These are phyloP conservation scores for Butorides virescens DNA, from an alignment of 2,113 vertebrate genomes.

Conservation along the genomic window DNA sequence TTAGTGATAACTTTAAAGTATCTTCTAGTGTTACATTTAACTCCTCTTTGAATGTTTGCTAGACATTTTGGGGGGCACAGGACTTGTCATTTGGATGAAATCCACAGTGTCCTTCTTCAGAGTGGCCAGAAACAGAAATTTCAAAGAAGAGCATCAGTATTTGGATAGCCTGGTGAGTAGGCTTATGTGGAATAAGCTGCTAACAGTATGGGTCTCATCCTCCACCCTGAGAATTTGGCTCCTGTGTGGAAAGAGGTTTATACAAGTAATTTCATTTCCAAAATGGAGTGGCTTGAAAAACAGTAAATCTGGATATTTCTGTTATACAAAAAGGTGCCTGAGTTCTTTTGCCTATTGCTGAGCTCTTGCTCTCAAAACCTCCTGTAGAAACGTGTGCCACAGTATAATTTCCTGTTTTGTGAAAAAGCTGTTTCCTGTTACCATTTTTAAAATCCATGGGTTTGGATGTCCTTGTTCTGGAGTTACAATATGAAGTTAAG, in stretches of 20 bases:
- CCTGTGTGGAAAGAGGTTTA: background rate
- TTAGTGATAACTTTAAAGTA: background rate
- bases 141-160: background rate
- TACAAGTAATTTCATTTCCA: background rate
- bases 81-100: background rate
- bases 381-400: background rate
- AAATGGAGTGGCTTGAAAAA: background rate
- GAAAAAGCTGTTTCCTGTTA: background rate
- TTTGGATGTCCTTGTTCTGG: background rate
- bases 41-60: background rate
- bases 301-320: background rate
- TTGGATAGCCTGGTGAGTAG: background rate
- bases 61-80: background rate
- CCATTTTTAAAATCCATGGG: background rate
- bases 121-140: background rate
- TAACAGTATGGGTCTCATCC: background rate
- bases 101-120: background rate
- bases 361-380: background rate
- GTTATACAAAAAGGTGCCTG: background rate
- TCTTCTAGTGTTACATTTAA: background rate
- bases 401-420: background rate
- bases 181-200: background rate
- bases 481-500: background rate
- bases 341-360: background rate
- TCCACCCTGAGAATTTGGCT: background rate